Base-by-base conservation (phyloP, 2,113 vertebrate genomes). In the Oncorhynchus nerka region DNA sequence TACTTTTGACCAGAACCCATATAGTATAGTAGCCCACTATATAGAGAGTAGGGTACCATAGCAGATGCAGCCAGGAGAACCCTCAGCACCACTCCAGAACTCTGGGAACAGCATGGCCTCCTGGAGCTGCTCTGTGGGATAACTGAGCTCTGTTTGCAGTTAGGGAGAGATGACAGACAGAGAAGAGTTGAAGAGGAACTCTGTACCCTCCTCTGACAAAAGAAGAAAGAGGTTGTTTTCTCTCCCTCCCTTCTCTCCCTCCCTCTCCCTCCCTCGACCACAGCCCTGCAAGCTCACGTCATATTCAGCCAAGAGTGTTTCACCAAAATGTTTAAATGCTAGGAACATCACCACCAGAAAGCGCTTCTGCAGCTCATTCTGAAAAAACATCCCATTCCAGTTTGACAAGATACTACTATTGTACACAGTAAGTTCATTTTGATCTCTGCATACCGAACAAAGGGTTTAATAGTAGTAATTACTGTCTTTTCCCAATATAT, bases 221-320 rank as follows among this genome's bases (percentile, higher is more conserved):
- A 72, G 65, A 79, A 51, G 48, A 71, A 67, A 59, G 48, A 76
- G 62, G 39, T 28, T 71, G 15, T 67, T 48, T 49, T 73, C 49
- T 65, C 51, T 30, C 45, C 30, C 71, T 81, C 45, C 3, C 74
- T 34, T 39, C 22, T 45, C 30, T 55, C 79, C 45, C 3, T 73
- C 6, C 2, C 74, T 34, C 51, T 30, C 55, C 30, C 55, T 81
- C 45, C 3, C 74, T 7, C 34, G 76, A 89, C 87, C 84, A 59
- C 87, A 86, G 65, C 73, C 70, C 78, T 84, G 68, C 76, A 75
- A 77, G 71, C 73, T 75, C 73, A 77, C 81, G 85, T 85, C 81
- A 62, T 64, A 81, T 77, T 68, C 73, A 88, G 84, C 87, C 85
- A 84, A 79, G 83, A 49, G 67, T 48, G 78, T 81, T 81, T 84